These are phyloP conservation scores for Apus apus DNA, from an alignment of 2,113 vertebrate genomes.

Conservation along the genomic window DNA sequence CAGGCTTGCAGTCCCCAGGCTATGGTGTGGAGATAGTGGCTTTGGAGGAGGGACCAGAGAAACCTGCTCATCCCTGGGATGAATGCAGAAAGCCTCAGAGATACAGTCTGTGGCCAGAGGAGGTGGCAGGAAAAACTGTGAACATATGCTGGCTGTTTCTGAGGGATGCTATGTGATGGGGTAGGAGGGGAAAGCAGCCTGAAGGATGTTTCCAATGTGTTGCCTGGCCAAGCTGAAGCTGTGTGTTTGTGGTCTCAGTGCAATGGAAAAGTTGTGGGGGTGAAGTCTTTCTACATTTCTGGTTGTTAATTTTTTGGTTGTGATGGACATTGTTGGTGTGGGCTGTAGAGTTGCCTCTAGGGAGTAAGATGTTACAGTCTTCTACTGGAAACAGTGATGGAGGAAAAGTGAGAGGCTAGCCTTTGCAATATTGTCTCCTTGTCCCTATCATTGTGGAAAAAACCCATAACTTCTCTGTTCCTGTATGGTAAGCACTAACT, in stretches of 20 bases:
- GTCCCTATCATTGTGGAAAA: not conserved
- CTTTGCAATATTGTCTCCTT: not conserved
- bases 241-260: not conserved
- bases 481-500: not conserved
- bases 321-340: not conserved
- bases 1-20: not conserved
- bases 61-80: not conserved
- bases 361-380: not conserved
- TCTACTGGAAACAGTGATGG: not conserved
- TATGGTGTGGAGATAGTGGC: not conserved
- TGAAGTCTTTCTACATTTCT: not conserved
- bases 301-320: not conserved
- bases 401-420: not conserved
- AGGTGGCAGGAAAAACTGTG: not conserved
- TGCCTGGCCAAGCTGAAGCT: not conserved
- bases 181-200: not conserved
- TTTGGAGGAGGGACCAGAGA: not conserved
- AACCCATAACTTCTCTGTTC: not conserved
- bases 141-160: not conserved
- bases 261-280: too few species aligned
- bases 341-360: not conserved
- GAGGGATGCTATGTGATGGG: not conserved
- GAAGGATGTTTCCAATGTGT: not conserved
- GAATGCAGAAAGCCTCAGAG: not conserved
- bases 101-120: not conserved